Base-by-base conservation (phyloP, 2,888 invertebrate species). In the Tortrix viridana region DNA sequence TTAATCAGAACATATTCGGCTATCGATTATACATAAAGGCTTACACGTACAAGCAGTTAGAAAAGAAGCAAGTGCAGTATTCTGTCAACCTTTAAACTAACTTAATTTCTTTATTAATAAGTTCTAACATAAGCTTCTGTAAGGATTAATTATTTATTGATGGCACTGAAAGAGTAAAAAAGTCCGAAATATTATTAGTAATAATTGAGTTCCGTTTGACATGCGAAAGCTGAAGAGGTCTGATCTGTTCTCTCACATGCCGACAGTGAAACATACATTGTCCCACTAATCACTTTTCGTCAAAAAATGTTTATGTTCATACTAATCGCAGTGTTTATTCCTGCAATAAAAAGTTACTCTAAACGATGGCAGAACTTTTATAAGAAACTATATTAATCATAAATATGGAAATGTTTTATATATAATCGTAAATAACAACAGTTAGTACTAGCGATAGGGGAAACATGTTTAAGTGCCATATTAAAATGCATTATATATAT, bases 31-130 rank as follows among this genome's bases (percentile, higher is more conserved):
- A 32, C 32, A 37, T 37, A 19, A 50, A 50, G 19, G 37, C n/a
- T 26, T 20, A 20, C 50, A 20, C 20, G 37, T 38, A 37, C 50
- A 38, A 50, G 37, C 50, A 19, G 20, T 50, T 37, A 50, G 37
- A 37, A 19, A 37, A 19, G n/a, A 50, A 50, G 50, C 18, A 37
- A 14, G 50, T 37, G 5, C 32, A 12, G 32, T 9, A 32, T 32
- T 32, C 32, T 32, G 32, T 32, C 32, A 32, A 32, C 32, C 32
- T 32, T 32, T 32, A 32, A 32, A 32, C 32, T 32, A 32, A 32
- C 32, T 32, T 32, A 32, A 32, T 32, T 32, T 32, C 12, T 32
- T 32, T 32, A 32, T 32, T 32, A 12, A 32, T 9, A 32, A 32
- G 26, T 26, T 32, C 32, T 32, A 32, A 32, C 32, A 7, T 32